Percentiles rank a stretch among this genome's conserved stretches.
Conservation (phyloP, 2,113 vertebrate species). For the Tor tambroides region DNA sequence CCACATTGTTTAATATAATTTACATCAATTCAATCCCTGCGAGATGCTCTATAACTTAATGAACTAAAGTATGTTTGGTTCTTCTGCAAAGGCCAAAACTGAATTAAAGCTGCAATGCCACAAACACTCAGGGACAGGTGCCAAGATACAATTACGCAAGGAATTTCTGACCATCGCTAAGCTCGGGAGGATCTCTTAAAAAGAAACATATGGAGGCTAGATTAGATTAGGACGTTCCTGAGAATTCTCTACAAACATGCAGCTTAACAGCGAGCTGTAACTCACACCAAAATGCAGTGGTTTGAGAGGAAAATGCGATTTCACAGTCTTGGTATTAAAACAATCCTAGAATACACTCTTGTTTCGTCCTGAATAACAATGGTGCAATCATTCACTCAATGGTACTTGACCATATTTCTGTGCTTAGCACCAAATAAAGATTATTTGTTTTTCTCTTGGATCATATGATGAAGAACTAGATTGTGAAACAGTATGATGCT, state of each 20-base stretch:
- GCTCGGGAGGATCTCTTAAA: conserved; percentile 56
- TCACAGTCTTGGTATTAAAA: conserved; percentile 25
- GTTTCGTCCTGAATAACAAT: conserved; percentile 18
- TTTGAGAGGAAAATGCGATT: neutral
- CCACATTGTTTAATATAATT: too few relatives aligned
- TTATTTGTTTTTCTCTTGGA: conserved; percentile 5
- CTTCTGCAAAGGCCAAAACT: conserved; percentile 21
- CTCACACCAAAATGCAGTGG: conserved; percentile 8
- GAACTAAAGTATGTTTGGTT: neutral
- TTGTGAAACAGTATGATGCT: neutral
- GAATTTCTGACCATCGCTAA: conserved; percentile 52
- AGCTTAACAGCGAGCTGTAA: conserved; percentile 32
- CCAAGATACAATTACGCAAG: conserved; percentile 44
- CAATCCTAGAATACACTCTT: neutral
- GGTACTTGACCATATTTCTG: neutral
- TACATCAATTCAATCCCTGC: too few relatives aligned
- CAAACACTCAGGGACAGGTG: conserved; percentile 42
- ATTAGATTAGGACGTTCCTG: conserved; percentile 59
- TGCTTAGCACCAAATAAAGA: conserved; percentile 18
- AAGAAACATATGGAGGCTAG: conserved; percentile 58
- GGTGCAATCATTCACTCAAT: neutral
- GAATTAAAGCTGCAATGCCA: conserved; percentile 42
- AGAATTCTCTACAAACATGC: conserved; percentile 48
- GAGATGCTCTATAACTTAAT: neutral
- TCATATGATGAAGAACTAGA: neutral